Evolutionary conservation across 1,140 invertebrate genomes (phyloP), one percentile per base, ranked within the genome.

Genomic region (Drosophila melanogaster): DNA sequence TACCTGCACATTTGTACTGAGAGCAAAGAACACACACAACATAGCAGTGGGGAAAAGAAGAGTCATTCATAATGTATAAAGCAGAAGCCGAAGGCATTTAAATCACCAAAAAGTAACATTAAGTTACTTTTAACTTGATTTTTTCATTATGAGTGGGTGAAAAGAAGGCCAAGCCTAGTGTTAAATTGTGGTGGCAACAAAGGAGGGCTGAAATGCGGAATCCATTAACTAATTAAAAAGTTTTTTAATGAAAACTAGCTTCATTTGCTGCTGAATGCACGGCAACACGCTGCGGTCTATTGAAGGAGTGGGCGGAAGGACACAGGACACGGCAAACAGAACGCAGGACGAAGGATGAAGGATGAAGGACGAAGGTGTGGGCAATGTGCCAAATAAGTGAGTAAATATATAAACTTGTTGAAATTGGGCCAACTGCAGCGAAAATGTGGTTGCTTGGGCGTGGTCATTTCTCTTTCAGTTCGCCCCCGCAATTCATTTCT

Each of bases 141-240:
- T 70, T 69, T 56, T 56, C n/a, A 44, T 47, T 69, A 40, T 47
- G 43, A 70, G 46, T 40, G 64, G 35, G 10, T 37, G 30, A 54
- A 33, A 33, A n/a, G 33, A 47, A 49, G 10, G 19, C 15, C 22
- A 10, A 47, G 41, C 35, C 37, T 64, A 41, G 59, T 66, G 71
- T 75, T 75, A 66, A 75, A 66, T 33, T 46, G 44, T 33, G 59
- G n/a, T 5, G 7, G 24, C 33, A 19, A 38, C 12, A 61, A 37
- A 35, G n/a, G 14, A n/a, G 15, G 49, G 17, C 26, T 7, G n/a
- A 47, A 65, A 53, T 37, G 40, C 15, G 33, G 40, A 70, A 71
- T 78, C 75, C 75, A 78, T 78, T 78, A 62, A 78, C 74, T 77
- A 78, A 78, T 78, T 78, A 78, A 71, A 78, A 77, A 77, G 65